A percentile compares a stretch with the other conserved stretches of the same genome.
These are phyloP conservation scores for Lethrus apterus DNA, from an alignment of 1,140 invertebrate species.

Conservation along the genomic window DNA sequence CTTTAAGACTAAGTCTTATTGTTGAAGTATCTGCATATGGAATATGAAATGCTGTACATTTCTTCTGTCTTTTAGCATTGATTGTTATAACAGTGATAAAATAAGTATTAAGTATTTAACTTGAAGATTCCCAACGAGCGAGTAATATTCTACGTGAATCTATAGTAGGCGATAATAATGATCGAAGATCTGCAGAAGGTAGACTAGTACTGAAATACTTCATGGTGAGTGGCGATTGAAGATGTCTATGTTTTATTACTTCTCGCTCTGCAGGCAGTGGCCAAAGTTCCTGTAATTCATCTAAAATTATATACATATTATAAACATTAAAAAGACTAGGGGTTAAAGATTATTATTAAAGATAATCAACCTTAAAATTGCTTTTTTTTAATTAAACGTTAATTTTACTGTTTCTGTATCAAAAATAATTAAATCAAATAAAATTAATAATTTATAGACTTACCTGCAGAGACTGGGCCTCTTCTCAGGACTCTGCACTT, in stretches of 20 bases:
- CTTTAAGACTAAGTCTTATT: neutral
- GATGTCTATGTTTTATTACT: slow-evolving; percentile 58
- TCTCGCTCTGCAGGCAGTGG: slow-evolving; percentile 57
- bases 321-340: too few species aligned
- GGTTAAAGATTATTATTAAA: too few species aligned
- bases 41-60: too few species aligned
- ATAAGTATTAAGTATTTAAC: slow-evolving; percentile 19
- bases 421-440: neutral
- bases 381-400: too few species aligned
- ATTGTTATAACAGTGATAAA: neutral
- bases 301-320: slow-evolving; percentile 12
- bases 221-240: slow-evolving; percentile 54
- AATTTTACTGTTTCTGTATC: too few species aligned
- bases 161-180: slow-evolving; percentile 52
- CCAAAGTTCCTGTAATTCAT: slow-evolving; percentile 49
- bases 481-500: slow-evolving; percentile 66
- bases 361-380: too few species aligned
- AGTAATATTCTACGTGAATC: slow-evolving; percentile 27
- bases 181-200: slow-evolving; percentile 47
- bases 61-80: neutral
- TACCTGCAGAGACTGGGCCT: slow-evolving; percentile 59
- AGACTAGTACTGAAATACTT: slow-evolving; percentile 43
- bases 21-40: too few species aligned
- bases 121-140: slow-evolving; percentile 30
- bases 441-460: neutral